Base-by-base conservation (phyloP, 2,797 vertebrate genomes). In the Rhadinocentrus ornatus region DNA sequence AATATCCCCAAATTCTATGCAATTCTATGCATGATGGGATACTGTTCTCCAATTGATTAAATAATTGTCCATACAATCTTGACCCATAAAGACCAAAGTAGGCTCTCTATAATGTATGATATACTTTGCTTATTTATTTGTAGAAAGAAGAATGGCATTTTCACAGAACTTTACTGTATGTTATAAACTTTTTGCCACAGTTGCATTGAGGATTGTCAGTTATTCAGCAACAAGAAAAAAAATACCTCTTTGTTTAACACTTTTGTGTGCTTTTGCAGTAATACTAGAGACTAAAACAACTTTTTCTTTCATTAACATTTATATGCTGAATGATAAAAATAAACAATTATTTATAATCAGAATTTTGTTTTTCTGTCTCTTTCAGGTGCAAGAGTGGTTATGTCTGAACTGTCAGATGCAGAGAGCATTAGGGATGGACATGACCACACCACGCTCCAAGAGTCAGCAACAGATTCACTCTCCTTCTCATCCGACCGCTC, bases 351-450 rank as follows among this genome's bases (percentile, higher is more conserved):
- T 77, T 2, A 34, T 52, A 3, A 6, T 58, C 9, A 44, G 50
- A 34, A 3, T 58, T 77, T 48, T 77, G 2, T 77, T 66, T 61
- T 44, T 62, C 31, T 22, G 12, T 80, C 18, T 62, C 69, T 81
- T 66, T 78, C 84, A 99, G 98, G 96, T 99, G 71, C 95, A 99
- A 81, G 98, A 99, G 89, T 99, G 98, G 98, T 93, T 99, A 65
- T 99, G 98, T 92, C 93, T 99, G 86, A 99, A 99, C 92, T 99
- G 98, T 93, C 98, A 99, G 95, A 99, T 99, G 98, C 98, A 99
- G 93, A 94, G 98, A 87, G 97, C 98, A 0, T 84, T 99, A 88
- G 98, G 98, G 69, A 99, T 99, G 97, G 97, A 99, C 91, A 99
- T 99, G 97, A 97, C 95, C 71, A 99, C 97, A 0, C 96, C 97